These are phyloP conservation scores for Synanthedon formicaeformis DNA, from an alignment of 2,888 invertebrate species.

Conservation along the genomic window DNA sequence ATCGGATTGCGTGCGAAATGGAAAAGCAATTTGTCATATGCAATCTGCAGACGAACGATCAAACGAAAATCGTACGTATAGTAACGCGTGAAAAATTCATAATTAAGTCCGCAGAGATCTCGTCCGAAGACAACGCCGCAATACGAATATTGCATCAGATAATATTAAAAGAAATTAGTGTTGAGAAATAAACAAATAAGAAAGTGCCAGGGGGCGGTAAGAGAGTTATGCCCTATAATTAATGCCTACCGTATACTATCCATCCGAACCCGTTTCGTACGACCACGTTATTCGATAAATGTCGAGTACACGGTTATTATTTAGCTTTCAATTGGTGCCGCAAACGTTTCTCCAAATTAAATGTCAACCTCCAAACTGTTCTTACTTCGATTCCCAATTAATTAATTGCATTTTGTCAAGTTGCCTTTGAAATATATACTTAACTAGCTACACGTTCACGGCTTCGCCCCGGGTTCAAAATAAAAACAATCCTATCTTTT, in stretches of 20 bases:
- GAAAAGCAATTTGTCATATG: slow-evolving; percentile 37
- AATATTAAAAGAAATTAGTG: slow-evolving; percentile 52
- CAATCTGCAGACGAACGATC: slow-evolving; percentile 18
- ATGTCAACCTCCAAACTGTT: too few species aligned
- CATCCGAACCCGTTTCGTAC: slow-evolving; percentile 8
- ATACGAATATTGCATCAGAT: slow-evolving; percentile 37
- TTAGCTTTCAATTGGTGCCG: slow-evolving; percentile 41
- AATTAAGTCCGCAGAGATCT: slow-evolving; percentile 31
- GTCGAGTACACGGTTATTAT: slow-evolving; percentile 37
- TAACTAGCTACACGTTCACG: too few species aligned
- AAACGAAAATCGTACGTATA: slow-evolving; percentile 13
- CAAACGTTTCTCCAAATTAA: slow-evolving; percentile 1
- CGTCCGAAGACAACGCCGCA: slow-evolving; percentile 35
- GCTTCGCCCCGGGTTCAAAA: too few species aligned
- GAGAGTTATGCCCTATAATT: slow-evolving; percentile 59
- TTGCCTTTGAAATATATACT: too few species aligned
- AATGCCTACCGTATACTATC: slow-evolving; percentile 34
- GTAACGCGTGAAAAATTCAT: slow-evolving; percentile 35
- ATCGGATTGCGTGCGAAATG: slow-evolving; percentile 28
- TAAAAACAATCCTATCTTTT: too few species aligned
- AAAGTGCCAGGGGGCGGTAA: slow-evolving; percentile 15
- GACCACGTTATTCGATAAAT: slow-evolving; percentile 30
- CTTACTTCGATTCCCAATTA: too few species aligned
- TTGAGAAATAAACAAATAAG: slow-evolving; percentile 42
- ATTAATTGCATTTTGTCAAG: too few species aligned